phyloP scores from a whole-genome alignment of 2,113 vertebrate species.

The Danionella cerebrum region DNA sequence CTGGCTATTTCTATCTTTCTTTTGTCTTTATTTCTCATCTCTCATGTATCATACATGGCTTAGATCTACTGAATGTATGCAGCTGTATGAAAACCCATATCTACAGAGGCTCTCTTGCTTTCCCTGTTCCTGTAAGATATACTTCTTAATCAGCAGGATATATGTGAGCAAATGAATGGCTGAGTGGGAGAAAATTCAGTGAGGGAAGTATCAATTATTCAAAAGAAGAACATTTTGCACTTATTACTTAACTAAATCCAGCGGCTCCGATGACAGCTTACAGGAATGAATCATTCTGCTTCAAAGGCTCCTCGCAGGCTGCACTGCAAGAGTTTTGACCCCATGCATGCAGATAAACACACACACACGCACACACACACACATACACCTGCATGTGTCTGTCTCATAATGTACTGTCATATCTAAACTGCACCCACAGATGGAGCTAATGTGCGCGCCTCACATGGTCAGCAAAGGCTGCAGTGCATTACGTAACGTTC shows the following conservation, averaged over 20 bases:
- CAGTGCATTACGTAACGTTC: conserved; percentile 17
- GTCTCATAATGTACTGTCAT: conserved; percentile 8
- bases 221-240: conserved; percentile 53
- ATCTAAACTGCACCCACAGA: conserved; percentile 29
- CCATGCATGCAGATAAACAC: conserved; percentile 21
- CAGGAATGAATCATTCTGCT: conserved; percentile 45
- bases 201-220: conserved; percentile 57
- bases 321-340: conserved; percentile 1
- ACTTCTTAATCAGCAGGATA: conserved; percentile 57
- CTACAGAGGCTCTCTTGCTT: conserved; percentile 11
- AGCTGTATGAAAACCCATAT: background rate
- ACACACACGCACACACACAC: conserved; percentile 21
- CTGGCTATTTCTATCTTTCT: too few relatives aligned
- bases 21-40: background rate
- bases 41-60: background rate
- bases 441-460: conserved; percentile 32
- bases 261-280: conserved; percentile 43
- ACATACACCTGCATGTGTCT: background rate
- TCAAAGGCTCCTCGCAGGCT: conserved; percentile 5
- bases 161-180: conserved; percentile 45
- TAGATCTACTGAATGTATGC: conserved; percentile 18
- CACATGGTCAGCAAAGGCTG: conserved; percentile 6
- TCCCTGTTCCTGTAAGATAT: conserved; percentile 41
- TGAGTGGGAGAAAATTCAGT: conserved; percentile 45
- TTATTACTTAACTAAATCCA: conserved; percentile 60